Percentiles rank a stretch among this genome's conserved stretches.
phyloP scores from a whole-genome alignment of 2,797 vertebrate genomes.

The Tapera naevia region DNA sequence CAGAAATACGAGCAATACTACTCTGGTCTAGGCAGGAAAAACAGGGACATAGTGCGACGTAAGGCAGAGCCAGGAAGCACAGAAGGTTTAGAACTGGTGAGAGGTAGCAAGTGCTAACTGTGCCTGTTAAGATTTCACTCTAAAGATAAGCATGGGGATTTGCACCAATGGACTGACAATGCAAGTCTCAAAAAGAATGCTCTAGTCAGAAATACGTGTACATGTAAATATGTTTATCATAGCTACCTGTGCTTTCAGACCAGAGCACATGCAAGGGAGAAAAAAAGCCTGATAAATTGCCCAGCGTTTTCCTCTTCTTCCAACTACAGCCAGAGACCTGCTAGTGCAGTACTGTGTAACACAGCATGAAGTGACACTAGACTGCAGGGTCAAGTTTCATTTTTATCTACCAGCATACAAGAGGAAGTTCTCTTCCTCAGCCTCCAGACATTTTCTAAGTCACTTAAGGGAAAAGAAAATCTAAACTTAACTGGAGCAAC shows the following conservation, averaged over 20 bases:
- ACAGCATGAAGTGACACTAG: background rate
- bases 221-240: background rate
- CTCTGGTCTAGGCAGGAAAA: background rate
- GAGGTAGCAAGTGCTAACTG: background rate
- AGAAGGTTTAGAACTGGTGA: background rate
- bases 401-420: background rate
- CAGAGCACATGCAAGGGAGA: fast-evolving
- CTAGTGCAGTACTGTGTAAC: background rate
- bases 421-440: background rate
- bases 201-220: background rate
- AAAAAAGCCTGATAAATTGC: background rate
- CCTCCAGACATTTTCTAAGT: background rate
- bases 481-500: background rate
- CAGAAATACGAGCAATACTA: background rate
- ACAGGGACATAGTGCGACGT: background rate
- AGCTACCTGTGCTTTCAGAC: background rate
- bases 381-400: background rate
- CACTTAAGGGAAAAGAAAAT: background rate
- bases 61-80: background rate
- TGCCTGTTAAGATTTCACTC: background rate
- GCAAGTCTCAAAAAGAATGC: background rate
- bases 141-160: background rate
- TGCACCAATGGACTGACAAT: background rate
- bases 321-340: background rate
- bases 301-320: background rate